phyloP scores from a whole-genome alignment of 2,888 invertebrate species.

The Belgica antarctica region DNA sequence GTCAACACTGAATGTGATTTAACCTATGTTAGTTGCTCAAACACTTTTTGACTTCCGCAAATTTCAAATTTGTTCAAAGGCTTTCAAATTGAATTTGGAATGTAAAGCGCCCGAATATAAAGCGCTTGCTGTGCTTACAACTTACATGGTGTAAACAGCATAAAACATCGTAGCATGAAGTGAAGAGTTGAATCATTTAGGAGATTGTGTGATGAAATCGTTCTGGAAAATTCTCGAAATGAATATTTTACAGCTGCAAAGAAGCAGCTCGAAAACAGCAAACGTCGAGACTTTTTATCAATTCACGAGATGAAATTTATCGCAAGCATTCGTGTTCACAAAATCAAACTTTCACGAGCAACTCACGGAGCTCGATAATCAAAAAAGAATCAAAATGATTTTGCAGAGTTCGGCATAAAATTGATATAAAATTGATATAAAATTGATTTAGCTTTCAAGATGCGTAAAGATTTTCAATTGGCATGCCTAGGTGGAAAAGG shows the following conservation, averaged over 20 bases:
- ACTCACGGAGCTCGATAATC: conserved; percentile 5
- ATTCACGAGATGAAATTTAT: not conserved
- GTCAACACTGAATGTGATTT: too few species aligned
- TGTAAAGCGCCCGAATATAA: not conserved
- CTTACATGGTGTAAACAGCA: not conserved
- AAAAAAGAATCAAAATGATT: conserved; percentile 21
- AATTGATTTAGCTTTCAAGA: conserved; percentile 13
- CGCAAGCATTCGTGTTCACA: conserved; percentile 22
- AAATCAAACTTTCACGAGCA: conserved; percentile 7
- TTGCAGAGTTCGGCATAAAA: too few species aligned
- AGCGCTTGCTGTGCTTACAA: too few species aligned
- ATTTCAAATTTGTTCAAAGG: not conserved
- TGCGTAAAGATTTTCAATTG: not conserved
- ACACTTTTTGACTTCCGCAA: not conserved
- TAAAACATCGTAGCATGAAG: not conserved
- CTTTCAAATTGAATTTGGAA: not conserved
- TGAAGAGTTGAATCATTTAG: not conserved
- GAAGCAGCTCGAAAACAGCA: not conserved
- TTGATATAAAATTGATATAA: conserved; percentile 25
- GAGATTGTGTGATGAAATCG: not conserved
- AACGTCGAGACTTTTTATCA: not conserved
- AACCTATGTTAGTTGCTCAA: too few species aligned
- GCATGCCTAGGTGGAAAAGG: too few species aligned
- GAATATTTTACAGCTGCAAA: too few species aligned
- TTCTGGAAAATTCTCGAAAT: too few species aligned